Conservation (phyloP, 2,113 vertebrate species). For the Lophochroa leadbeateri region DNA sequence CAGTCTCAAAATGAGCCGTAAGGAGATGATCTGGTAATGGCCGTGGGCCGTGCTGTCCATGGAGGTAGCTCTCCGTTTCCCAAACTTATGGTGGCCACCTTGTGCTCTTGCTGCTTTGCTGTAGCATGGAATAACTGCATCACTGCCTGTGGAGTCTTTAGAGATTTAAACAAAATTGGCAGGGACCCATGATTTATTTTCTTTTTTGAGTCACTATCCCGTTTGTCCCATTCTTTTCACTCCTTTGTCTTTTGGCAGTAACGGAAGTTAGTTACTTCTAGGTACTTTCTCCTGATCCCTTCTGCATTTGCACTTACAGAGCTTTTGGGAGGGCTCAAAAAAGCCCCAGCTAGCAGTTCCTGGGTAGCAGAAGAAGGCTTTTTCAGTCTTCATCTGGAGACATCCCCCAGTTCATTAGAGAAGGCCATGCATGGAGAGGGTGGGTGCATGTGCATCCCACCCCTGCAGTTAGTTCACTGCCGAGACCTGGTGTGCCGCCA, state of each 20-base stretch:
- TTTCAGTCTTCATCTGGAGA: not conserved
- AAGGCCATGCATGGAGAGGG: not conserved
- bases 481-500: rapidly evolving
- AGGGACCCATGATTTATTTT: not conserved
- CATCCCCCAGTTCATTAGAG: not conserved
- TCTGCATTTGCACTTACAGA: not conserved
- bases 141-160: not conserved
- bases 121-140: not conserved
- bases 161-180: not conserved
- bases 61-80: not conserved
- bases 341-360: not conserved
- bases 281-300: not conserved
- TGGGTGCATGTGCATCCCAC: not conserved
- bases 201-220: not conserved
- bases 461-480: not conserved
- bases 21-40: not conserved
- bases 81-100: not conserved
- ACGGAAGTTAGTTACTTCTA: not conserved
- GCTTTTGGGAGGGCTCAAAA: not conserved
- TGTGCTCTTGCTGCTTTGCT: not conserved
- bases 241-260: not conserved
- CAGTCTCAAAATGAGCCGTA: not conserved
- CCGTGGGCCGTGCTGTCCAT: not conserved
- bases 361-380: not conserved
- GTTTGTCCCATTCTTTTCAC: not conserved